These are phyloP conservation scores for Psilanteris sp. DNA, from an alignment of 1,140 invertebrate genomes.

Conservation along the genomic window DNA sequence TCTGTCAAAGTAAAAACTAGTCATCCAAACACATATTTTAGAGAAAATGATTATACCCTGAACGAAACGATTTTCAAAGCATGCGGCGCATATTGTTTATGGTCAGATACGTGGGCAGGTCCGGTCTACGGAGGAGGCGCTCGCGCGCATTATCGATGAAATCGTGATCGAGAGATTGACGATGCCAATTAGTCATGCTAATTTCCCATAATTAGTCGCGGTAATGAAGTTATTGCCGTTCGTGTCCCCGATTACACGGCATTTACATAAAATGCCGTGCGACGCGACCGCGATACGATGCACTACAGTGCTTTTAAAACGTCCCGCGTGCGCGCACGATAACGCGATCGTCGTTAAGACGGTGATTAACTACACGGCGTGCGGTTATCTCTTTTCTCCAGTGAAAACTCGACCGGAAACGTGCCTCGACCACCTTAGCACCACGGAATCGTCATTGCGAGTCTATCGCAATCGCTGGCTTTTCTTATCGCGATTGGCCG, in stretches of 20 bases:
- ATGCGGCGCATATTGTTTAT: constrained; percentile 25
- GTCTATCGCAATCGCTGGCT: constrained; percentile 45
- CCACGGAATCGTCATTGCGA: constrained; percentile 50
- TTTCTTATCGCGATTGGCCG: constrained; percentile 50
- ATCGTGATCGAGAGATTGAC: constrained; percentile 67
- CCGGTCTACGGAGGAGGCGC: constrained; percentile 18
- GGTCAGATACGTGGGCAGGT: constrained; percentile 33
- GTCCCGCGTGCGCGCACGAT: constrained; percentile 28
- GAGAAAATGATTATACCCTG: not conserved
- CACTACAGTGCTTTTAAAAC: constrained; percentile 12
- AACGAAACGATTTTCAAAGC: constrained; percentile 8
- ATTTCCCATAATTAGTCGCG: constrained; percentile 73
- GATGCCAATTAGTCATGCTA: constrained; percentile 71
- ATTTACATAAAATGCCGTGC: constrained; percentile 73
- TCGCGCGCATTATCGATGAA: constrained; percentile 66
- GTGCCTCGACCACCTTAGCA: constrained; percentile 44
- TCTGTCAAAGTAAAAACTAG: too few species aligned
- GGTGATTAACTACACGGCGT: constrained; percentile 67
- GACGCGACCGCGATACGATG: constrained; percentile 34
- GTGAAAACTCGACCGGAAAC: constrained; percentile 59
- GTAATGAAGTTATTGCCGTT: constrained; percentile 76
- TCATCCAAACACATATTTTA: too few species aligned
- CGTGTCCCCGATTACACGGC: constrained; percentile 72
- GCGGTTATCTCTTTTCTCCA: constrained; percentile 37
- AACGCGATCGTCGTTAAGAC: constrained; percentile 64